Evolutionary conservation across 2,797 vertebrate genomes (phyloP).

Genomic region (Danio aesculapii): DNA sequence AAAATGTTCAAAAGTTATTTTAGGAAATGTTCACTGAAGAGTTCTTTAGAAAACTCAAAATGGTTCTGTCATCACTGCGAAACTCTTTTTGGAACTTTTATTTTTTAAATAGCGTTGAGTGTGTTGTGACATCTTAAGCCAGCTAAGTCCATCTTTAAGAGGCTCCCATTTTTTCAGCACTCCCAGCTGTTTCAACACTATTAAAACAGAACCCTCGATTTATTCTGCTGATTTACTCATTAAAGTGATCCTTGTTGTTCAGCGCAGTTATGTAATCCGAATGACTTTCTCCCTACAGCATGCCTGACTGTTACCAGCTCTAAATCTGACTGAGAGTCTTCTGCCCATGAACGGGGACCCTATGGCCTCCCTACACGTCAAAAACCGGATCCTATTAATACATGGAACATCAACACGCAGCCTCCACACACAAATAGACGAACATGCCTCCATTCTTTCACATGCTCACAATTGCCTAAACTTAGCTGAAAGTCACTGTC

Average conservation of each 20-base stretch:
- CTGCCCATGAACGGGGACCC: conserved; percentile 38
- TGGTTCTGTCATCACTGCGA: background rate
- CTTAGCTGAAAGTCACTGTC: conserved; percentile 39
- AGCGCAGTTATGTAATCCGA: conserved; percentile 17
- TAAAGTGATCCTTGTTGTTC: background rate
- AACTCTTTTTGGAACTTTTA: background rate
- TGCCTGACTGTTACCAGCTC: conserved; percentile 39
- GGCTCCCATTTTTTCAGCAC: background rate
- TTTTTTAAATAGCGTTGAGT: background rate
- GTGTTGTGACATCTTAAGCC: background rate
- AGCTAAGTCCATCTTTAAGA: background rate
- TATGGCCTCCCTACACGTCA: conserved; percentile 19
- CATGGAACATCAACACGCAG: conserved; percentile 27
- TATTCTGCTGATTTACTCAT: background rate
- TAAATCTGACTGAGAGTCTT: conserved; percentile 47
- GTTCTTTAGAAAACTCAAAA: background rate
- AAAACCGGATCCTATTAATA: conserved; percentile 51
- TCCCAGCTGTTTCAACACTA: background rate
- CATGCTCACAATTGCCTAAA: conserved; percentile 45
- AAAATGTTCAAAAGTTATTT: background rate
- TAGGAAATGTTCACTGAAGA: background rate
- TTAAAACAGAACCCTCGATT: background rate
- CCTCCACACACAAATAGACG: conserved; percentile 35
- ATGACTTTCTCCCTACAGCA: conserved; percentile 17
- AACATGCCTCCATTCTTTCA: conserved; percentile 43